These are phyloP conservation scores for Ctena decussata DNA, from an alignment of 2,888 invertebrate genomes.

Conservation along the genomic window DNA sequence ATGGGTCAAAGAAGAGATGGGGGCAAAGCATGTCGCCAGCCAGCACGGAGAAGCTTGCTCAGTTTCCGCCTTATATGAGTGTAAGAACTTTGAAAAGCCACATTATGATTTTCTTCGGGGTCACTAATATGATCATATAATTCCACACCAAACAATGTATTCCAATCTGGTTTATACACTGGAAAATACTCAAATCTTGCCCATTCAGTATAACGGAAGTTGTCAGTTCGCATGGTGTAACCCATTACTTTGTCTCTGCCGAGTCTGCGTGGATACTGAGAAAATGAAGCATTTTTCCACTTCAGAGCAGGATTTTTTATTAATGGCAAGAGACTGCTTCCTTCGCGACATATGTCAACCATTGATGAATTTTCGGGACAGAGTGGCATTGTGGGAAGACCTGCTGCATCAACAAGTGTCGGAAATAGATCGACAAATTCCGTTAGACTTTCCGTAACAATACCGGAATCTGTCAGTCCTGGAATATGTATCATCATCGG, in stretches of 20 bases:
- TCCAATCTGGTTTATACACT: conserved; percentile 60
- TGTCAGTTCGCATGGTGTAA: conserved; percentile 68
- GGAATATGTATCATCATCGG: conserved; percentile 73
- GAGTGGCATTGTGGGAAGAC: conserved; percentile 33
- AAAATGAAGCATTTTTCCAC: conserved; percentile 51
- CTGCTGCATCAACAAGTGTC: conserved; percentile 72
- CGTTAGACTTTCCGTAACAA: conserved; percentile 58
- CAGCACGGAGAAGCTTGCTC: conserved; percentile 47
- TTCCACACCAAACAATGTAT: conserved; percentile 89
- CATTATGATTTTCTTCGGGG: conserved; percentile 91
- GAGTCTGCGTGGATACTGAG: conserved; percentile 66
- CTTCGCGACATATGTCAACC: conserved; percentile 66
- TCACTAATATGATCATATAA: conserved; percentile 93
- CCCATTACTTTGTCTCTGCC: conserved; percentile 64
- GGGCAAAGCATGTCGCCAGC: conserved; percentile 45
- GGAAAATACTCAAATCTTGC: conserved; percentile 46
- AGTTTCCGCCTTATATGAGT: conserved; percentile 4
- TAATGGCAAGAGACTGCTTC: conserved; percentile 64
- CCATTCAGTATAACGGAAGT: conserved; percentile 68
- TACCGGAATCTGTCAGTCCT: conserved; percentile 63
- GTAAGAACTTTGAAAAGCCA: conserved; percentile 88
- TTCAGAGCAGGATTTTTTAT: conserved; percentile 25
- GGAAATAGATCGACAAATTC: too few species aligned
- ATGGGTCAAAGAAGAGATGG: too few species aligned
- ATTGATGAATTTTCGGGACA: conserved; percentile 62